Conservation (phyloP, 2,113 vertebrate genomes). For the Oreocharis arfaki region DNA sequence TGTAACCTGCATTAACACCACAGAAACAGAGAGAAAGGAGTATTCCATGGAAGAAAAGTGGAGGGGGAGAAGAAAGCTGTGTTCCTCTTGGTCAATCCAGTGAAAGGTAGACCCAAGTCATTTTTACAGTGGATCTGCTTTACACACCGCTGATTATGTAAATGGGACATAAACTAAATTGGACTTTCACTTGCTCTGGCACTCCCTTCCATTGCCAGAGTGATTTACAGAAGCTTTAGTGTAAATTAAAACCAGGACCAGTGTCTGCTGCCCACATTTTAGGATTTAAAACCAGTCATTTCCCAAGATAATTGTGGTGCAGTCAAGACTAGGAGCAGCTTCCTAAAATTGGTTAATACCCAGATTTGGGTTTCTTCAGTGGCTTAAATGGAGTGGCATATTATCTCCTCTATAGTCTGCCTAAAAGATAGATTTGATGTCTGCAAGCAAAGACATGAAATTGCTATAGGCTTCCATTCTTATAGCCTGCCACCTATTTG, state of each 20-base stretch:
- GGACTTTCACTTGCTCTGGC: neutral
- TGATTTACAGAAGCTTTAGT: neutral
- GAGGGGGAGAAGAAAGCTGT: neutral
- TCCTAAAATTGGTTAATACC: conserved; percentile 36
- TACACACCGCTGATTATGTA: neutral
- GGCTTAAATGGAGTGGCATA: conserved; percentile 38
- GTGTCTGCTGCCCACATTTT: neutral
- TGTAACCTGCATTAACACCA: neutral
- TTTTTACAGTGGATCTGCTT: neutral
- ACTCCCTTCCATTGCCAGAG: neutral
- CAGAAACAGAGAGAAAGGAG: neutral
- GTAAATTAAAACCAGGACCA: neutral
- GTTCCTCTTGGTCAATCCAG: neutral
- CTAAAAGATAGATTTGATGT: conserved; percentile 62
- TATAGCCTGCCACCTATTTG: conserved; percentile 55
- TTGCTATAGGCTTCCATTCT: conserved; percentile 57
- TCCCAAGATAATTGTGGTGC: conserved; percentile 8
- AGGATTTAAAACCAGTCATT: conserved; percentile 34
- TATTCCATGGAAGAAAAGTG: neutral
- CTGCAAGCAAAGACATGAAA: conserved; percentile 57
- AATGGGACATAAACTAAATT: conserved; percentile 7
- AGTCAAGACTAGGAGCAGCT: conserved; percentile 25
- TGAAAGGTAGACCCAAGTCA: neutral
- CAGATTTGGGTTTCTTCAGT: conserved; percentile 36
- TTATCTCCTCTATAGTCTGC: conserved; percentile 56